Conservation (phyloP, 2,113 vertebrate genomes). For the Hylia prasina region DNA sequence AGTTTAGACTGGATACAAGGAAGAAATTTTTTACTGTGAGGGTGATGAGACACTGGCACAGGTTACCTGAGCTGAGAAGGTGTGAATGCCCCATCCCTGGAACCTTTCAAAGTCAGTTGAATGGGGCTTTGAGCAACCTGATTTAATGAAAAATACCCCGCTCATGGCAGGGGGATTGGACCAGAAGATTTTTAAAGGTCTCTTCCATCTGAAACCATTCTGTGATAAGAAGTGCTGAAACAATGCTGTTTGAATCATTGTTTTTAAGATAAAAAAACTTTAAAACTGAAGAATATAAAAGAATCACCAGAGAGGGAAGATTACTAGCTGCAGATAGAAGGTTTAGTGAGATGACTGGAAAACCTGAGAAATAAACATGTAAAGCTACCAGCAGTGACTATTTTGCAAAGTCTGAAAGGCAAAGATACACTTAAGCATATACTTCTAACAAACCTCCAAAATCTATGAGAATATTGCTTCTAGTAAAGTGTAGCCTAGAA, state of each 20-base stretch:
- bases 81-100: neutral
- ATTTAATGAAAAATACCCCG: neutral
- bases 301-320: neutral
- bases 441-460: neutral
- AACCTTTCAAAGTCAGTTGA: neutral
- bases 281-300: neutral
- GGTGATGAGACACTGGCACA: neutral
- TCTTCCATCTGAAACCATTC: neutral
- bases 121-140: neutral
- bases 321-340: neutral
- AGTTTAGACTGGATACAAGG: neutral
- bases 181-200: neutral
- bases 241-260: neutral
- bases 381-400: neutral
- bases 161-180: neutral
- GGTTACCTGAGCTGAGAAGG: neutral
- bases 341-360: neutral
- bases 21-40: neutral
- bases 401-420: neutral
- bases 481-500: neutral
- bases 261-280: neutral
- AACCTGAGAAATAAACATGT: neutral
- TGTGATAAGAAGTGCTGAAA: neutral
- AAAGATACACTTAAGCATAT: neutral
- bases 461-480: neutral